Evolutionary conservation across 2,797 vertebrate species (phyloP).

Genomic region (Myotis vivesi): DNA sequence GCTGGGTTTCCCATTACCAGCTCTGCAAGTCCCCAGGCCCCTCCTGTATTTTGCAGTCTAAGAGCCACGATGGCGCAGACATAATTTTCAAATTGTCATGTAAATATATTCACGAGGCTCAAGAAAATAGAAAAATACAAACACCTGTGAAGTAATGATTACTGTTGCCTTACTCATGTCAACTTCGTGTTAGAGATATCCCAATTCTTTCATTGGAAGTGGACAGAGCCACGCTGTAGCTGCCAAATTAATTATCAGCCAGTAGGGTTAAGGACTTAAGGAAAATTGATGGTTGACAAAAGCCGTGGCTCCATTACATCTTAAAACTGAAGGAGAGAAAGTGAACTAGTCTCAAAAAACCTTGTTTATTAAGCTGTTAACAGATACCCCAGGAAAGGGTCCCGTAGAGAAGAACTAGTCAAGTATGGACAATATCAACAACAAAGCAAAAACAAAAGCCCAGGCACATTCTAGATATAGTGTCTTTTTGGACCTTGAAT

Average conservation of each 20-base stretch:
- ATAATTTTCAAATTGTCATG: conserved; percentile 86
- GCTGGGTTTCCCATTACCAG: conserved; percentile 79
- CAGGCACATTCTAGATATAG: background rate
- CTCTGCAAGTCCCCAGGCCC: conserved; percentile 80
- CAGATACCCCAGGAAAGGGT: background rate
- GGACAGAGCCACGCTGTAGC: conserved; percentile 59
- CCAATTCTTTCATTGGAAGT: conserved; percentile 69
- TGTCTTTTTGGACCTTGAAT: background rate
- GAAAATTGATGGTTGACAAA: conserved; percentile 72
- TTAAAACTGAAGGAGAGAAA: conserved; percentile 51
- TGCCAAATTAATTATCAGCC: conserved; percentile 82
- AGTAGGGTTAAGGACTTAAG: conserved; percentile 71
- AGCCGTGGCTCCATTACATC: conserved; percentile 25
- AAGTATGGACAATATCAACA: background rate
- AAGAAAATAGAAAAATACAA: conserved; percentile 75
- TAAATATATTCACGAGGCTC: conserved; percentile 84
- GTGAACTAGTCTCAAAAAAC: conserved; percentile 3
- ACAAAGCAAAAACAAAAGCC: background rate
- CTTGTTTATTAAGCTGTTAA: conserved; percentile 41
- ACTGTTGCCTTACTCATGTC: conserved; percentile 59
- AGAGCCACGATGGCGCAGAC: conserved; percentile 74
- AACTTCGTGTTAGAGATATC: conserved; percentile 68
- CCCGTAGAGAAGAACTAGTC: background rate
- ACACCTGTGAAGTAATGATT: conserved; percentile 82
- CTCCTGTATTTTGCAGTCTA: conserved; percentile 78